Evolutionary conservation across 2,113 vertebrate species (phyloP), one percentile per base, ranked within the genome.

Genomic region (Lycocorax pyrrhopterus): DNA sequence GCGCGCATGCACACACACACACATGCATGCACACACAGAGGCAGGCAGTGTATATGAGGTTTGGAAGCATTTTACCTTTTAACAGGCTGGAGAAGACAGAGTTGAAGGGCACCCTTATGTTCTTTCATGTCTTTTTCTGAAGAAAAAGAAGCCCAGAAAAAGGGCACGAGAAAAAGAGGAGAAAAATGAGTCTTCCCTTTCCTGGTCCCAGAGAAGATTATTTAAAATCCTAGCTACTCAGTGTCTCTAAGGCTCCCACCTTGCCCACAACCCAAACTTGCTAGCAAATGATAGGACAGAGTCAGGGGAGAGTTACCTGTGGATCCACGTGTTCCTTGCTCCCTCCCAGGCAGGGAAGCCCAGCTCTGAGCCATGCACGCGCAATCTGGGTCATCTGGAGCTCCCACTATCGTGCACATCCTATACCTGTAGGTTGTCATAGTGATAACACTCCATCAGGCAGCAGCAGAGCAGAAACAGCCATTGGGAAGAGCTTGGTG

Each of bases 391-490:
- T 85, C 78, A 69, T 78, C 69, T 25, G 43, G 64, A 89, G 81
- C 84, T 95, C 67, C 55, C 11, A 7, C 74, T 71, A 4, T 49
- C 8, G 10, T 12, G 15, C 16, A 27, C 63, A 71, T 77, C 91
- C 69, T n/a, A 26, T 69, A 96, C 72, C 79, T 91, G 77, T 39
- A 71, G 81, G 96, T 97, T 97, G 95, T 94, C 96, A 96, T 87
- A 89, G 96, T 56, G 92, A 97, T 82, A 58, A 56, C 46, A 25
- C 58, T 91, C 53, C 59, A 77, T 44, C 46, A 26, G 89, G 56
- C 79, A 92, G 75, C 59, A 27, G 11, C 17, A 9, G 69, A 87
- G 69, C 66, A 35, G 44, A 86, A 7, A 56, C 60, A 80, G 93
- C 75, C 15, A 5, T 13, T 2, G 9, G 82, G 53, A 88, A 90